Percentiles rank a stretch among this genome's conserved stretches.
phyloP scores from a whole-genome alignment of 2,797 vertebrate genomes.

The Falco cherrug region DNA sequence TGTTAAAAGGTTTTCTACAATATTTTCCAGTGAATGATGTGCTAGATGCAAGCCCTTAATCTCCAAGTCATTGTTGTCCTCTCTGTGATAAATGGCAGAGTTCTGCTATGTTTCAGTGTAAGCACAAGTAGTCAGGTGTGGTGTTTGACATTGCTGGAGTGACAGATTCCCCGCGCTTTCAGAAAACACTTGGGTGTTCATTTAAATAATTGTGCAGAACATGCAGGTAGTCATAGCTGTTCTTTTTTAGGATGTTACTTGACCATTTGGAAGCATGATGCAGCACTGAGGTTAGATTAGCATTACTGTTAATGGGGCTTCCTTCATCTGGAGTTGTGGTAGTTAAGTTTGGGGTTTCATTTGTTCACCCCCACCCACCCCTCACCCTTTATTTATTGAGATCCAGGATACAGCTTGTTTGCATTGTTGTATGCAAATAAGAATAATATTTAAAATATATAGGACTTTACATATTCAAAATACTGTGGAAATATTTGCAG shows the following conservation, averaged over 20 bases:
- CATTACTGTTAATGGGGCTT: neutral
- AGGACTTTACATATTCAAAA: constrained; percentile 33
- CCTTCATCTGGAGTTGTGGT: accelerated
- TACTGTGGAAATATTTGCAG: neutral
- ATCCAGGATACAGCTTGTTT: neutral
- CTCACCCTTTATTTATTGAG: neutral
- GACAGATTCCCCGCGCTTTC: neutral
- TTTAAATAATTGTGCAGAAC: neutral
- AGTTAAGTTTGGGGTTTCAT: neutral
- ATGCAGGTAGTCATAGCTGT: neutral
- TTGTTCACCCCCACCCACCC: neutral
- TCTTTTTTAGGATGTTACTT: neutral
- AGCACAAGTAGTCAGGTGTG: neutral
- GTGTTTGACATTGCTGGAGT: neutral
- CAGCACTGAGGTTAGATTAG: neutral
- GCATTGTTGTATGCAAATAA: neutral
- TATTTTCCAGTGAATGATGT: neutral
- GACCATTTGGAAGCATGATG: neutral
- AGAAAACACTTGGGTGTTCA: neutral
- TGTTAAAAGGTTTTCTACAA: constrained; percentile 7
- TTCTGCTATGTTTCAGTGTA: neutral
- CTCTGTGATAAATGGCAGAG: neutral
- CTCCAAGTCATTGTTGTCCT: neutral
- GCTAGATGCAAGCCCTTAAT: constrained; percentile 2
- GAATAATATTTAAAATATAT: constrained; percentile 17